Evolutionary conservation across 2,113 vertebrate genomes (phyloP).

Genomic region (Callipepla californica): DNA sequence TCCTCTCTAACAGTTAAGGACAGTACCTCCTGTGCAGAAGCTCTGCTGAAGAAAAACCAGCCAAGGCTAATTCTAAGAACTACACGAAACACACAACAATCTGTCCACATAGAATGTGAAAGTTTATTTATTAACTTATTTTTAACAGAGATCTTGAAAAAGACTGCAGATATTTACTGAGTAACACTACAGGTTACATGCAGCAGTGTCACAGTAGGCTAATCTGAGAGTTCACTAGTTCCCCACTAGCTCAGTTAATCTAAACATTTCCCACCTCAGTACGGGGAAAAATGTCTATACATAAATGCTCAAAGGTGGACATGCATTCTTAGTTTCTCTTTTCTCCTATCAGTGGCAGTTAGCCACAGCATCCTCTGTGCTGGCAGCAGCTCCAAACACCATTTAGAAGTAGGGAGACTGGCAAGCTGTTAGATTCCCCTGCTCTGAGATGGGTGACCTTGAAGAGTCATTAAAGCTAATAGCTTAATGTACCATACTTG

Average conservation of each 20-base stretch:
- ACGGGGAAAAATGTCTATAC: background rate
- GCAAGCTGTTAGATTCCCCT: background rate
- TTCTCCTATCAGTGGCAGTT: background rate
- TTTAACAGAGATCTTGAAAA: background rate
- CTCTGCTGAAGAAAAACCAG: background rate
- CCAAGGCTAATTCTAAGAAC: background rate
- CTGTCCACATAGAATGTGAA: background rate
- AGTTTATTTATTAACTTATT: background rate
- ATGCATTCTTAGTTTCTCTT: accelerated
- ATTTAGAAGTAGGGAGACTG: accelerated
- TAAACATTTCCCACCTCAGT: background rate
- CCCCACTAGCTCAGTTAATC: background rate
- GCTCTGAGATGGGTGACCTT: background rate
- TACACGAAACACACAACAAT: background rate
- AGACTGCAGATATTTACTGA: background rate
- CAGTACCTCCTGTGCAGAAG: background rate
- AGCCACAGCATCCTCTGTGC: background rate
- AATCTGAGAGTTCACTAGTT: background rate
- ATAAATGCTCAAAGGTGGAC: background rate
- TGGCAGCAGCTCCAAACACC: background rate
- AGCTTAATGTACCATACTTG: background rate
- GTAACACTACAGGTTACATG: background rate
- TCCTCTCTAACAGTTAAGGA: background rate
- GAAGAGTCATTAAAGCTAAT: background rate
- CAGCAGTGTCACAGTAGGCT: background rate